Percentiles rank a stretch among this genome's conserved stretches.
These are phyloP conservation scores for Silurus aristotelis DNA, from an alignment of 2,797 vertebrate genomes.

Conservation along the genomic window DNA sequence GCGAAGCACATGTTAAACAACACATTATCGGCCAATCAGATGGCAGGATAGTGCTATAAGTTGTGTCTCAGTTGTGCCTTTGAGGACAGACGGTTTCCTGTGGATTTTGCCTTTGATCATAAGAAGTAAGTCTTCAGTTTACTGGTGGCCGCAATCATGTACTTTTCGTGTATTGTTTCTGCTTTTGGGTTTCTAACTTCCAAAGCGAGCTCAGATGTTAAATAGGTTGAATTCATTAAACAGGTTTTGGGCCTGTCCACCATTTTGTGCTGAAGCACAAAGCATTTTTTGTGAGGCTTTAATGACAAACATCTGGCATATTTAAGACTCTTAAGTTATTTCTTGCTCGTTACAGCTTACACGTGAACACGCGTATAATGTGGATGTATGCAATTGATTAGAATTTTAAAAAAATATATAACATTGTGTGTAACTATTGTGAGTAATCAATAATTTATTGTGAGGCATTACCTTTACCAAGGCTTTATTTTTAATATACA, in stretches of 20 bases:
- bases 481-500: no score
- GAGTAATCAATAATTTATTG: no score
- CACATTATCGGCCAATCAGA: conserved; percentile 44
- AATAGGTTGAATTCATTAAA: neutral
- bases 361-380: neutral
- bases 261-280: neutral
- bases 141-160: neutral
- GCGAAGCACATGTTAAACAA: conserved; percentile 12
- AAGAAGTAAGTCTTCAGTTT: conserved; percentile 22
- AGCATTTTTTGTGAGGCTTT: neutral
- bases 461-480: no score
- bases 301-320: neutral
- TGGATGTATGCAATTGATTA: neutral
- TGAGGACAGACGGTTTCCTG: neutral
- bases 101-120: neutral
- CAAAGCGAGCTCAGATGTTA: neutral
- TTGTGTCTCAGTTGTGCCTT: neutral
- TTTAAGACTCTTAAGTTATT: neutral
- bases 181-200: no score
- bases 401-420: no score
- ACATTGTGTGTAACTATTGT: no score
- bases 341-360: neutral
- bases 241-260: neutral
- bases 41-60: conserved; percentile 6
- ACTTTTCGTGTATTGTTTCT: neutral